Evolutionary conservation across 2,888 invertebrate genomes (phyloP).

Genomic region (Marasmarcha lunaedactyla): DNA sequence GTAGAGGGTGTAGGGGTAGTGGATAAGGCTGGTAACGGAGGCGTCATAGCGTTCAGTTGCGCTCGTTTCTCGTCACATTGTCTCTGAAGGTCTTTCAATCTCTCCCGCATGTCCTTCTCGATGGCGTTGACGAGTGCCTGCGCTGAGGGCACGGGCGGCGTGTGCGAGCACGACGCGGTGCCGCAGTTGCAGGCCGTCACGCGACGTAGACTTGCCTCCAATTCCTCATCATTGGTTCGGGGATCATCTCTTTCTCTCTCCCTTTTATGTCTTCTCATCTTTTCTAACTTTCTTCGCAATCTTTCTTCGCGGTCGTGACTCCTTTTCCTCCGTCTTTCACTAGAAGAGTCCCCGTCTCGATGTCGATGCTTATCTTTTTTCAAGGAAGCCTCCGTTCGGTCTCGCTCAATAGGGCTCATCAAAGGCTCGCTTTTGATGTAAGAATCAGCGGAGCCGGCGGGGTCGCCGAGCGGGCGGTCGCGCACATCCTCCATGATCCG

Average conservation of each 20-base stretch:
- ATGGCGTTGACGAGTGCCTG: constrained; percentile 76
- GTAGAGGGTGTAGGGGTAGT: constrained; percentile 54
- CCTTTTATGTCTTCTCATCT: constrained; percentile 52
- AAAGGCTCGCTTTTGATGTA: constrained; percentile 49
- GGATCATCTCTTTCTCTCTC: constrained; percentile 42
- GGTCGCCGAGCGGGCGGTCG: constrained; percentile 33
- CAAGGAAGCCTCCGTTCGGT: constrained; percentile 35
- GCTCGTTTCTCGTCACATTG: constrained; percentile 87
- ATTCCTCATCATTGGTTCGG: constrained; percentile 37
- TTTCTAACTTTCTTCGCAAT: constrained; percentile 52
- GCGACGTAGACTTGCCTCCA: constrained; percentile 50
- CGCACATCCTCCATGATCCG: constrained; percentile 82
- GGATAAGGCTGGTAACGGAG: constrained; percentile 54
- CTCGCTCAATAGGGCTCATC: constrained; percentile 38
- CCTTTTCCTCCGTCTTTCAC: constrained; percentile 44
- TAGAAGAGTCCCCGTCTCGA: constrained; percentile 47
- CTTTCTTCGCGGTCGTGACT: constrained; percentile 53
- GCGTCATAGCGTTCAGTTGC: constrained; percentile 80
- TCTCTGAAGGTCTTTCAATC: constrained; percentile 83
- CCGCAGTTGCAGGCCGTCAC: constrained; percentile 52
- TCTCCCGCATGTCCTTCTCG: constrained; percentile 85
- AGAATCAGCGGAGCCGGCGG: constrained; percentile 32
- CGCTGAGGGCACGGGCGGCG: constrained; percentile 51
- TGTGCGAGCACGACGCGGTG: constrained; percentile 32
- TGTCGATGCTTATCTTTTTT: constrained; percentile 51